Evolutionary conservation across 2,797 vertebrate species (phyloP), one percentile per base, ranked within the genome.

Genomic region (Hozukius guyotensis): DNA sequence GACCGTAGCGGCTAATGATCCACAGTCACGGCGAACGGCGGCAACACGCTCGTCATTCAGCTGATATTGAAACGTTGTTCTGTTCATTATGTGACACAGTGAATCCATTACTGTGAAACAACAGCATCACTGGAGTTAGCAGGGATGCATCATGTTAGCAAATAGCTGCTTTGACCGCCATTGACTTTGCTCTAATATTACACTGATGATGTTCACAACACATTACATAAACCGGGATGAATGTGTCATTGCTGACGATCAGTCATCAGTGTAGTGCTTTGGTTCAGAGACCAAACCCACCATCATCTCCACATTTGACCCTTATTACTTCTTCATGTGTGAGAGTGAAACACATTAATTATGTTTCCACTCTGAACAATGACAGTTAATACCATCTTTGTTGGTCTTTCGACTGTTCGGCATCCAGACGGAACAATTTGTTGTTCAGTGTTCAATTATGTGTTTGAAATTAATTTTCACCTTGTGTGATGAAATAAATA

Each of bases 121-220:
- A 38, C 27, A 67, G 6, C 72, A 62, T 76, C 56, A 22, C 56
- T 6, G 14, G 2, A 67, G 57, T 72, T 46, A 59, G 49, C 59
- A 18, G 59, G 1, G 16, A 73, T 36, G 5, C 53, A 65, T 84
- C 72, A 57, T n/a, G 53, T 57, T 42, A 62, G 68, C 55, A 73
- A 79, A 78, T 49, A 13, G 65, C 81, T 56, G 67, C 78, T 81
- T 56, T 76, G 83, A 83, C 75, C 67, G 16, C 22, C 71, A 46
- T n/a, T 85, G 83, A 81, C 72, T 62, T 88, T 81, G 64, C 78
- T 70, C 52, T 71, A 69, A 66, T 67, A 22, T 52, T 56, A 56
- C 42, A 31, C 55, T 62, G 68, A 76, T 61, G 57, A 75, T 14
- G 75, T 55, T 18, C 57, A 69, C 5, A 38, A 65, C 56, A 61